Evolutionary conservation across 2,113 vertebrate genomes (phyloP), one percentile per base, ranked within the genome.

Genomic region (Odontophorus gujanensis): DNA sequence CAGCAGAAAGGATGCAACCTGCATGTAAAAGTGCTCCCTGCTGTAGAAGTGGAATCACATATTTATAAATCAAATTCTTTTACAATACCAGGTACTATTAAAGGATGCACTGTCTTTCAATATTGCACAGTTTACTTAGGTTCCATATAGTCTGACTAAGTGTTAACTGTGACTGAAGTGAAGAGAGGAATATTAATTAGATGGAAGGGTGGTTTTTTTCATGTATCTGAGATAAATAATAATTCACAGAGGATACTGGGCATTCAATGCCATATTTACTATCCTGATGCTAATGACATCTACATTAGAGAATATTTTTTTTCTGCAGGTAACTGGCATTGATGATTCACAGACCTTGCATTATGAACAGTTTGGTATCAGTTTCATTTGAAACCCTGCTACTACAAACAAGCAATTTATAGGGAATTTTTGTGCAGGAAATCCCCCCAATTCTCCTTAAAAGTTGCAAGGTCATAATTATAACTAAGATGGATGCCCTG

Each of bases 391-490:
- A 38, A 89, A 72, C 1, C 1, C 9, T 8, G 0, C 59, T 83
- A 76, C 36, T 63, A 77, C 0, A 6, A 93, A 84, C 0, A 4
- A 92, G 28, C 25, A 66, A 25, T 66, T 89, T 36, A 79, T 61
- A 30, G 55, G 30, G 69, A 91, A 72, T 73, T 95, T 86, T 47
- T 79, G 28, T 73, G 53, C 32, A 76, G 65, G 20, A 88, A 88
- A 90, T 81, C 30, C 19, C 50, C 90, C n/a, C 77, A 91, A 71
- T 32, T n/a, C 14, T 34, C 43, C 62, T 90, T 73, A 82, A 77
- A 95, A 95, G 71, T 91, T 90, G 61, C 87, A 96, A 96, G 93
- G 90, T 90, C 81, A 82, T 92, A 94, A 96, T 95, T 93, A 87
- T 74, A 90, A 79, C 80, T 86, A 87, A 95, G 91, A 96, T 36